Conservation (phyloP, 2,113 vertebrate genomes). For the Conger conger region DNA sequence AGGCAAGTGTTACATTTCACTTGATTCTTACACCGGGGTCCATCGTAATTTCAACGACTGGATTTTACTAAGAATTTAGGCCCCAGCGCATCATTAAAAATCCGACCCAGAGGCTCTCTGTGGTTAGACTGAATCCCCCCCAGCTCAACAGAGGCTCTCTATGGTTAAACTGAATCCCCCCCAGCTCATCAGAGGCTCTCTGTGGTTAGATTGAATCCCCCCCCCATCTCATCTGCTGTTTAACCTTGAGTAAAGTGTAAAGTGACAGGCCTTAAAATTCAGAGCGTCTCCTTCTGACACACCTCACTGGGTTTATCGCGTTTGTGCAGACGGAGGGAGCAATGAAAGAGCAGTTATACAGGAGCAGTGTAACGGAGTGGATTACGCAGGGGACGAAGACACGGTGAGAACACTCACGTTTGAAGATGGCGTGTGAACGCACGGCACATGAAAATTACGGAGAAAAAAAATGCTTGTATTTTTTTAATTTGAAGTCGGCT, state of each 20-base stretch:
- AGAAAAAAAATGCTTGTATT: no score
- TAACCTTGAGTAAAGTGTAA: background rate
- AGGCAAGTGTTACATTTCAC: no score
- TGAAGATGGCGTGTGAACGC: background rate
- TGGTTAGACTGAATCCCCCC: background rate
- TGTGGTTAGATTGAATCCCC: background rate
- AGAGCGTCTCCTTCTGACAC: background rate
- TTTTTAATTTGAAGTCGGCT: no score
- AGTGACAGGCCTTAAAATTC: background rate
- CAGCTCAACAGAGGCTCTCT: background rate
- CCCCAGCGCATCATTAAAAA: background rate
- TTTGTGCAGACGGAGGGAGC: constrained; percentile 27
- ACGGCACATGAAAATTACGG: background rate
- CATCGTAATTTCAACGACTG: no score
- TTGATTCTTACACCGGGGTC: no score
- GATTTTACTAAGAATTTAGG: no score
- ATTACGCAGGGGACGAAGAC: constrained; percentile 42
- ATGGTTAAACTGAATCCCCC: background rate
- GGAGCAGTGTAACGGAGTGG: constrained; percentile 44
- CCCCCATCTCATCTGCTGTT: background rate
- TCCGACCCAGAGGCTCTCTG: background rate
- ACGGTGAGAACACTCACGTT: constrained; percentile 46
- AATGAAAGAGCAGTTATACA: constrained; percentile 31
- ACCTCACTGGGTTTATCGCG: background rate
- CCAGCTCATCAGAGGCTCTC: no score